Percentiles rank a stretch among this genome's conserved stretches.
Evolutionary conservation across 1,140 invertebrate species (phyloP).

Genomic region (Cyphomyrmex costatus): DNA sequence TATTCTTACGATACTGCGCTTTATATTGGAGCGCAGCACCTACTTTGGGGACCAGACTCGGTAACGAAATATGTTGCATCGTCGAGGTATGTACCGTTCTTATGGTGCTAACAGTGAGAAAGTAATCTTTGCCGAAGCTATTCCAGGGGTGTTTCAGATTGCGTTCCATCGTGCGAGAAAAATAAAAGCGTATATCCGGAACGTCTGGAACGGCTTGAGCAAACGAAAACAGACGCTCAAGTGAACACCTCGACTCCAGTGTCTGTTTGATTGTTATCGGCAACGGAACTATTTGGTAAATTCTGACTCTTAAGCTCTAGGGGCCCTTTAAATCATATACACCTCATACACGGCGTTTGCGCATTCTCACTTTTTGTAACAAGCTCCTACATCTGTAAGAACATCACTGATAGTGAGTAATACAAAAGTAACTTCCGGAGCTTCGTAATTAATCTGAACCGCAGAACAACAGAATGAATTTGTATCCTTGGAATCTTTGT

Average conservation of each 20-base stretch:
- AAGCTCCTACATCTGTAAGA: slow-evolving; percentile 42
- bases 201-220: slow-evolving; percentile 35
- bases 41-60: slow-evolving; percentile 62
- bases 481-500: slow-evolving; percentile 26
- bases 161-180: neutral
- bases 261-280: neutral
- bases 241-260: slow-evolving; percentile 20
- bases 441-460: neutral
- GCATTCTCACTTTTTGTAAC: slow-evolving; percentile 45
- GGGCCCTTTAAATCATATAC: slow-evolving; percentile 19
- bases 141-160: slow-evolving; percentile 30
- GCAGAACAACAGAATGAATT: neutral
- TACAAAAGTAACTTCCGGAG: slow-evolving; percentile 65
- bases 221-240: slow-evolving; percentile 14
- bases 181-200: slow-evolving; percentile 19
- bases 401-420: slow-evolving; percentile 14
- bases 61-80: slow-evolving; percentile 68
- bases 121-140: slow-evolving; percentile 28
- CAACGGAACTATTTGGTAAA: slow-evolving; percentile 9
- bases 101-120: slow-evolving; percentile 11
- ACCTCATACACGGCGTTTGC: slow-evolving; percentile 14
- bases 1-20: slow-evolving; percentile 75
- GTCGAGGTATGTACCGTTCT: slow-evolving; percentile 35
- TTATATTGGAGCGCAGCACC: slow-evolving; percentile 62
- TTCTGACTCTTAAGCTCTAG: slow-evolving; percentile 36